Percentiles rank a stretch among this genome's conserved stretches.
phyloP scores from a whole-genome alignment of 2,797 vertebrate species.

The Pseudochromis fuscus region DNA sequence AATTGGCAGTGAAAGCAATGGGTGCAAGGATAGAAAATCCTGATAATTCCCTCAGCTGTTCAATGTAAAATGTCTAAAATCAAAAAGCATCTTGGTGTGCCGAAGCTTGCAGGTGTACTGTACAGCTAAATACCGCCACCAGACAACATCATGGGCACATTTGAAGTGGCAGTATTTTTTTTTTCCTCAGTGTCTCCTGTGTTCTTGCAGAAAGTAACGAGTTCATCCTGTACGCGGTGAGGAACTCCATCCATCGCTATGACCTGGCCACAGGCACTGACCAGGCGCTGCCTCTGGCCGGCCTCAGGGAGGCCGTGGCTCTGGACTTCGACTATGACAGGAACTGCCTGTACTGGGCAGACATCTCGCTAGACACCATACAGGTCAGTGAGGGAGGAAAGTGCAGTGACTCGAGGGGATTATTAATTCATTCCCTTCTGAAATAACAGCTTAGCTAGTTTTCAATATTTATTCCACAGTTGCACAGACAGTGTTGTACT shows the following conservation, averaged over 20 bases:
- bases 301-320: conserved; percentile 92
- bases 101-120: not conserved
- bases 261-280: conserved; percentile 92
- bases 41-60: not conserved
- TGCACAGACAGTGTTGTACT: too few species aligned
- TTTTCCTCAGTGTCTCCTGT: not conserved
- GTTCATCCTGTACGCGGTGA: conserved; percentile 94
- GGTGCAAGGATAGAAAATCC: not conserved
- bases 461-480: not conserved
- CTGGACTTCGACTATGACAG: conserved; percentile 96
- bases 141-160: not conserved
- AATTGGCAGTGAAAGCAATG: too few species aligned
- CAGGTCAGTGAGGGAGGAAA: conserved; percentile 87
- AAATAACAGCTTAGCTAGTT: not conserved
- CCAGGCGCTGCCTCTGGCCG: conserved; percentile 91
- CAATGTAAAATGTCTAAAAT: too few species aligned
- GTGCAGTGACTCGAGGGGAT: not conserved
- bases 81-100: not conserved
- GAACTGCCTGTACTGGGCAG: conserved; percentile 99
- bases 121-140: not conserved
- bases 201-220: conserved; percentile 94
- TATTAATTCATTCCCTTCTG: not conserved
- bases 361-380: conserved; percentile 94
- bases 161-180: not conserved
- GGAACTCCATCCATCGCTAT: conserved; percentile 95